Conservation (phyloP, 2,888 invertebrate species). For the Theristus sp. region DNA sequence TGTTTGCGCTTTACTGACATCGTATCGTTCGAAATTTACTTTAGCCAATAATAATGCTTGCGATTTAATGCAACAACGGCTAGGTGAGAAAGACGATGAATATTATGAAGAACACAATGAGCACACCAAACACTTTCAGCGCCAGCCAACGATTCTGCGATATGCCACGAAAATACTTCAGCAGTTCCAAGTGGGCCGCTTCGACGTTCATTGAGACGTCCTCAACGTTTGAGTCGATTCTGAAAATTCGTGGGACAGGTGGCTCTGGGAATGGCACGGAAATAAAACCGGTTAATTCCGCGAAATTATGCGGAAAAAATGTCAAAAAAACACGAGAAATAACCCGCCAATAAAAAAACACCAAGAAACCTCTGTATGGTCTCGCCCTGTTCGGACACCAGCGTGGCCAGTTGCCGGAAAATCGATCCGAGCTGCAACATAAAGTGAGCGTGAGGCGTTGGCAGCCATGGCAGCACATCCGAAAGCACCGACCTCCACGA, state of each 20-base stretch:
- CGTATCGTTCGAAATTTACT: too few species aligned
- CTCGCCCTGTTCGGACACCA: conserved; percentile 97
- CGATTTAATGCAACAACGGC: too few species aligned
- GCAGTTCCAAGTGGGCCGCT: conserved; percentile 85
- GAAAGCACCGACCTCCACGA: conserved; percentile 60
- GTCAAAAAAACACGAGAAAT: too few species aligned
- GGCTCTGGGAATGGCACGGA: too few species aligned
- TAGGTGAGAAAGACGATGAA: conserved; percentile 91
- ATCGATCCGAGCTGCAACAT: conserved; percentile 61
- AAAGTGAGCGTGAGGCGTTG: too few species aligned
- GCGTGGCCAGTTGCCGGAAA: conserved; percentile 46
- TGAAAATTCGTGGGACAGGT: too few species aligned
- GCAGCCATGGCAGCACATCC: too few species aligned
- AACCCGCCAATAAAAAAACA: too few species aligned
- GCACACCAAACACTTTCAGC: conserved; percentile 94
- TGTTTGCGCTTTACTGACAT: too few species aligned
- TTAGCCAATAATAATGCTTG: too few species aligned
- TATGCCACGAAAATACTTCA: conserved; percentile 90
- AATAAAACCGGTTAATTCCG: too few species aligned
- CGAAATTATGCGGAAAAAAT: too few species aligned
- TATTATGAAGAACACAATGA: conserved; percentile 96
- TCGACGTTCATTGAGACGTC: conserved; percentile 89
- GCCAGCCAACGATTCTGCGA: conserved; percentile 94
- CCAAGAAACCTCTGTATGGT: conserved; percentile 42
- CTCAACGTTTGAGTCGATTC: conserved; percentile 90